A percentile compares a stretch with the other conserved stretches of the same genome.
Evolutionary conservation across 2,888 invertebrate genomes (phyloP).

Genomic region (Tetropium fuscum): DNA sequence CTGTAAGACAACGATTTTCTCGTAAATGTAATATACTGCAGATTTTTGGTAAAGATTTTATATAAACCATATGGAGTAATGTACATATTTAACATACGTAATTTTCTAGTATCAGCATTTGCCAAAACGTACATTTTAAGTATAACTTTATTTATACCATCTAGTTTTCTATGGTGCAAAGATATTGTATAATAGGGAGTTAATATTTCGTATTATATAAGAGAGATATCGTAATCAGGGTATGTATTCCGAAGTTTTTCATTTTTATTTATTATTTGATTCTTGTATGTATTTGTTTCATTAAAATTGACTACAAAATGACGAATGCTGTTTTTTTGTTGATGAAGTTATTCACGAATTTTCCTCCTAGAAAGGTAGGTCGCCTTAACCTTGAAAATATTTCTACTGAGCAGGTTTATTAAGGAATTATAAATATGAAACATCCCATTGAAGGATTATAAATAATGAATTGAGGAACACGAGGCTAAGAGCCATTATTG

Average conservation of each 20-base stretch:
- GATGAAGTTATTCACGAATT: too few species aligned
- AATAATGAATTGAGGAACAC: too few species aligned
- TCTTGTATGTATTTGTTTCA: conserved; percentile 47
- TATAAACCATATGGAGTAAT: conserved; percentile 7
- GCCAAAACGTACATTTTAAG: conserved; percentile 12
- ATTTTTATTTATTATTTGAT: conserved; percentile 47
- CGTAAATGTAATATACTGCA: conserved; percentile 18
- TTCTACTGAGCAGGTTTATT: too few species aligned
- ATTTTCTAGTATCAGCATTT: conserved; percentile 26
- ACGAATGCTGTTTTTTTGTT: conserved; percentile 18
- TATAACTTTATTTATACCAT: conserved; percentile 19
- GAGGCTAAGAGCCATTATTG: too few species aligned
- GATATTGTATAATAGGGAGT: conserved; percentile 15
- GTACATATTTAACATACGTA: conserved; percentile 21
- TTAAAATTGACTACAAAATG: conserved; percentile 45
- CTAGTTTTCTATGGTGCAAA: conserved; percentile 28
- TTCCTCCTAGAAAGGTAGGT: too few species aligned
- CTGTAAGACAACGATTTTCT: conserved; percentile 22
- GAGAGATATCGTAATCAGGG: conserved; percentile 57
- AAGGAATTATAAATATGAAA: too few species aligned
- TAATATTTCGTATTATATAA: conserved; percentile 32
- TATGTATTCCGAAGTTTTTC: conserved; percentile 57
- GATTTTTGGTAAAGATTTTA: conserved; percentile 16
- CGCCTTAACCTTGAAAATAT: too few species aligned
- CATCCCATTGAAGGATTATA: too few species aligned